phyloP scores from a whole-genome alignment of 2,113 vertebrate genomes.

The Ascaphus truei region DNA sequence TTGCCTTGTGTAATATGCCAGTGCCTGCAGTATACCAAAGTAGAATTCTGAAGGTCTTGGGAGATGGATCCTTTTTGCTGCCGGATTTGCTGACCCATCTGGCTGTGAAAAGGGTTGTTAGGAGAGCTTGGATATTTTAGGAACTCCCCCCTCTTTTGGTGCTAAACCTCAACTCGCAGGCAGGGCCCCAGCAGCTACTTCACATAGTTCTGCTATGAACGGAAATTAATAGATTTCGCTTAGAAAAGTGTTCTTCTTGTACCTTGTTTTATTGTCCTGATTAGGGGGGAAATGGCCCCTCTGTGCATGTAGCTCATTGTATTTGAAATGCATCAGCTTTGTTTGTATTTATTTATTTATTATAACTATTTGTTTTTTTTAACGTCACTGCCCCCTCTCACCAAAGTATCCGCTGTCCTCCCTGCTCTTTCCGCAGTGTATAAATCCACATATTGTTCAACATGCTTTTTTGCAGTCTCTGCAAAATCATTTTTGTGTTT shows the following conservation, averaged over 20 bases:
- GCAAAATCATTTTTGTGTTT: slow-evolving; percentile 2
- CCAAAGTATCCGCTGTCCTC: background rate
- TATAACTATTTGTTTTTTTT: background rate
- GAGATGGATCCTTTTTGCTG: background rate
- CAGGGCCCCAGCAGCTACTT: background rate
- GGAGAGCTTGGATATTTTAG: background rate
- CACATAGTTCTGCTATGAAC: no score
- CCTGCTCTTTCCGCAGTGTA: background rate
- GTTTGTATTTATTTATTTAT: slow-evolving; percentile 37
- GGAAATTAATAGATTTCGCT: no score
- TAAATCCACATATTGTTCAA: slow-evolving; percentile 31
- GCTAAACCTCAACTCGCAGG: background rate
- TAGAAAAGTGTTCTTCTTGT: no score
- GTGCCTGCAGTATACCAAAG: slow-evolving; percentile 8
- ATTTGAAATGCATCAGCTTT: slow-evolving; percentile 10
- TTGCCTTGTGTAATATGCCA: background rate
- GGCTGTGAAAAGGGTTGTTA: background rate
- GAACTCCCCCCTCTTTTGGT: background rate
- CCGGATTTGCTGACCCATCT: background rate
- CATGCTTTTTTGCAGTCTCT: slow-evolving; percentile 10
- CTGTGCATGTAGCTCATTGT: slow-evolving; percentile 16
- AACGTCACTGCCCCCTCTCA: background rate
- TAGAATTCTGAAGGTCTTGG: background rate
- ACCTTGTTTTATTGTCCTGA: background rate
- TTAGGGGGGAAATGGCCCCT: background rate